phyloP scores from a whole-genome alignment of 1,140 invertebrate genomes.

The Palaemon carinicauda region DNA sequence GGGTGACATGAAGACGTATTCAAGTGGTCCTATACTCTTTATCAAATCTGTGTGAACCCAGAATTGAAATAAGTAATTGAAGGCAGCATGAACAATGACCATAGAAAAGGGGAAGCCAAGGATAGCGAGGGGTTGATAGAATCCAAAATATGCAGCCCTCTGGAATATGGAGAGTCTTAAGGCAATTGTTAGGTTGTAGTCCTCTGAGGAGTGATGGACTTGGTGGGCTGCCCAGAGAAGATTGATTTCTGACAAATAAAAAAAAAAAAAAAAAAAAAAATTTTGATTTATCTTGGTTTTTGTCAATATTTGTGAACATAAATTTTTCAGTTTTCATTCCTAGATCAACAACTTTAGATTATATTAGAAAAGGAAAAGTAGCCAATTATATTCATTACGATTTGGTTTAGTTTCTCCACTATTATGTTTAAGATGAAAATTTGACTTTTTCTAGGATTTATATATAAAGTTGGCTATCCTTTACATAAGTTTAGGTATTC shows the following conservation, averaged over 20 bases:
- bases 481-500: too few species aligned
- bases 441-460: too few species aligned
- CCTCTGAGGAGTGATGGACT: constrained; percentile 94
- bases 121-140: constrained; percentile 85
- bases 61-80: constrained; percentile 68
- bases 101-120: constrained; percentile 77
- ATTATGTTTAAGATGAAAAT: too few species aligned
- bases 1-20: constrained; percentile 71
- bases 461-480: too few species aligned
- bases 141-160: constrained; percentile 71
- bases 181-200: constrained; percentile 90
- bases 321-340: background rate
- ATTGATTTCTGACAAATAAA: constrained; percentile 74
- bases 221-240: constrained; percentile 95
- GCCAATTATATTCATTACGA: too few species aligned
- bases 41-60: constrained; percentile 69
- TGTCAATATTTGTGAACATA: background rate
- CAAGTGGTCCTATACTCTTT: constrained; percentile 68
- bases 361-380: too few species aligned
- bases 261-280: background rate
- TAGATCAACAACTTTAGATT: too few species aligned
- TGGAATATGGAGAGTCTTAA: constrained; percentile 83
- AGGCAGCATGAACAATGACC: constrained; percentile 73
- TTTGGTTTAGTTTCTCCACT: too few species aligned
- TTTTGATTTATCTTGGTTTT: background rate